Percentiles rank a stretch among this genome's conserved stretches.
These are phyloP conservation scores for Hypselothyrea guttata DNA, from an alignment of 2,888 invertebrate species.

Conservation along the genomic window DNA sequence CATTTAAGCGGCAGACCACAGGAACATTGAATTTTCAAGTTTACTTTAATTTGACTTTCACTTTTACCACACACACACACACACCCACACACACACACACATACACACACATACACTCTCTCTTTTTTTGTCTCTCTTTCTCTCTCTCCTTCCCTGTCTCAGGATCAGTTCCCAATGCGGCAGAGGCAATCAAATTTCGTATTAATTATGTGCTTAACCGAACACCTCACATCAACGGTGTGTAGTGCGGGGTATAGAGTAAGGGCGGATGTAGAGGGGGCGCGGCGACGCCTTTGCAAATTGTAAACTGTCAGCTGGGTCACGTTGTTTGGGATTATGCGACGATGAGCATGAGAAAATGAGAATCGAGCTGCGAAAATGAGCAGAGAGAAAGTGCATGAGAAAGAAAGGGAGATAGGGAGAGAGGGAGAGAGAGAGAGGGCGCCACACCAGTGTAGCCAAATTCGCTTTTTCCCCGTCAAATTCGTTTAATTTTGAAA, in stretches of 20 bases:
- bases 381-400: too few relatives aligned
- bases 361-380: constrained; percentile 27
- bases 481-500: too few relatives aligned
- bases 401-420: too few relatives aligned
- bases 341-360: constrained; percentile 35
- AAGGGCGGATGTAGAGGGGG: background rate
- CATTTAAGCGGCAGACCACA: constrained; percentile 69
- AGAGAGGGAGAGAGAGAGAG: too few relatives aligned
- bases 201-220: constrained; percentile 75
- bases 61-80: constrained; percentile 29
- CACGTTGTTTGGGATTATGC: constrained; percentile 55
- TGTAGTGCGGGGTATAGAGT: background rate
- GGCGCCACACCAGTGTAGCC: too few relatives aligned
- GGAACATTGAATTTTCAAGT: constrained; percentile 33
- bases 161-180: constrained; percentile 52
- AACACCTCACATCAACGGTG: constrained; percentile 53
- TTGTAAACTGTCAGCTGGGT: constrained; percentile 62
- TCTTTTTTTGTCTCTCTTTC: too few relatives aligned
- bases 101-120: constrained; percentile 4
- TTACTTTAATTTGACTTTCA: constrained; percentile 71
- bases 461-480: too few relatives aligned
- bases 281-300: constrained; percentile 35
- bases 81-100: constrained; percentile 1
- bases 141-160: too few relatives aligned
- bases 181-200: constrained; percentile 74